Conservation (phyloP, 1,140 invertebrate genomes). For the Gryllus bimaculatus region DNA sequence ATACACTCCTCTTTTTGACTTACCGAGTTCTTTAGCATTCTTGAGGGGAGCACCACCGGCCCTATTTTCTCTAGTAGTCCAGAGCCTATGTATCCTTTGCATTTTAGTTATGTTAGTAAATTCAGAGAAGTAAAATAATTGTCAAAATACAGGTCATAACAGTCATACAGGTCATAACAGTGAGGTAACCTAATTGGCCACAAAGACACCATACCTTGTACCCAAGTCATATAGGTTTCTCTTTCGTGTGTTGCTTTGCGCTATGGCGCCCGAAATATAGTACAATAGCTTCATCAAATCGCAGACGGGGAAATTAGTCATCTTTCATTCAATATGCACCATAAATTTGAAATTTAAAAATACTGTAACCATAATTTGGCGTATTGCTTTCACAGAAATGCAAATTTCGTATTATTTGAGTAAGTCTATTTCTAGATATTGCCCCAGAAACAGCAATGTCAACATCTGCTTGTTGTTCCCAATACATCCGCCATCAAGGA, state of each 20-base stretch:
- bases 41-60: neutral
- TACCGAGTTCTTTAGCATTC: no score
- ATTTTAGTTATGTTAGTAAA: neutral
- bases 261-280: neutral
- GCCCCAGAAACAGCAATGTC: neutral
- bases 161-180: neutral
- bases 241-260: neutral
- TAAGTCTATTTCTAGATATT: neutral
- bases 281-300: neutral
- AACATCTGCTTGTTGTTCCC: no score
- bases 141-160: neutral
- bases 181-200: neutral
- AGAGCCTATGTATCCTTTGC: neutral
- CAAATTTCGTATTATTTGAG: neutral
- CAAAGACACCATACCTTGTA: neutral
- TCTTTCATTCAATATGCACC: neutral
- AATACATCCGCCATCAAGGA: no score
- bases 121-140: conserved; percentile 7
- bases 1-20: neutral
- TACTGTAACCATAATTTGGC: neutral
- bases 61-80: neutral
- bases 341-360: conserved; percentile 3
- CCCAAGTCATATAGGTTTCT: neutral
- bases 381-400: no score
- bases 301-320: neutral